These are phyloP conservation scores for Microcaecilia unicolor DNA, from an alignment of 2,797 vertebrate species.

Conservation along the genomic window DNA sequence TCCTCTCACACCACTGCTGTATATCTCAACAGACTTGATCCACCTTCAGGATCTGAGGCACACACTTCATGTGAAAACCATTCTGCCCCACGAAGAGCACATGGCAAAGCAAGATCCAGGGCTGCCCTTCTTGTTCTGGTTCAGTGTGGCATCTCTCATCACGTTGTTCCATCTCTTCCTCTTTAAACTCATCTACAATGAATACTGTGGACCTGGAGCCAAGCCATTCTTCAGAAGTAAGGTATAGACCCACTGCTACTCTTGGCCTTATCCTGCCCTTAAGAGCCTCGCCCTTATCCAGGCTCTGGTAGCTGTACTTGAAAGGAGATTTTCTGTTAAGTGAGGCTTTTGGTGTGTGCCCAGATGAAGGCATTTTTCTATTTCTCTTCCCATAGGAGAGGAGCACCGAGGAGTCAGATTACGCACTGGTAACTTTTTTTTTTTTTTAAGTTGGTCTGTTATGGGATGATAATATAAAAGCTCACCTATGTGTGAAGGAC, in stretches of 20 bases:
- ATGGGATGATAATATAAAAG: no score
- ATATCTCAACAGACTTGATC: conserved; percentile 85
- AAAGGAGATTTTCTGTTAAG: conserved; percentile 5
- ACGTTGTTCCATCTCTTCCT: conserved; percentile 95
- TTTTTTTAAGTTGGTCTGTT: no score
- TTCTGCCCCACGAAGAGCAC: conserved; percentile 94
- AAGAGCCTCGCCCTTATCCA: conserved; percentile 3
- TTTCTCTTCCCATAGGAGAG: neutral
- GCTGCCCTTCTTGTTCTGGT: conserved; percentile 95
- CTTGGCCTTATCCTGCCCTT: conserved; percentile 21
- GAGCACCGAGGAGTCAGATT: no score
- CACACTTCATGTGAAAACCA: conserved; percentile 90
- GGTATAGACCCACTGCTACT: conserved; percentile 62
- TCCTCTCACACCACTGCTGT: conserved; percentile 87
- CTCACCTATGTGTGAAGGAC: no score
- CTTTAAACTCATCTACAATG: conserved; percentile 98
- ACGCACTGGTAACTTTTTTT: no score
- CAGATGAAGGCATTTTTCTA: conserved; percentile 2
- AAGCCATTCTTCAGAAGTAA: conserved; percentile 97
- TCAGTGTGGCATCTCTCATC: conserved; percentile 94
- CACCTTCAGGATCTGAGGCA: conserved; percentile 90
- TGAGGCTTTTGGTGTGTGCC: conserved; percentile 1
- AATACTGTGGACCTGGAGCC: conserved; percentile 92
- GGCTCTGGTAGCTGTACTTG: conserved; percentile 18
- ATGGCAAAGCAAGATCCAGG: conserved; percentile 94